Base-by-base conservation (phyloP, 2,113 vertebrate species). In the Uropsilus gracilis region DNA sequence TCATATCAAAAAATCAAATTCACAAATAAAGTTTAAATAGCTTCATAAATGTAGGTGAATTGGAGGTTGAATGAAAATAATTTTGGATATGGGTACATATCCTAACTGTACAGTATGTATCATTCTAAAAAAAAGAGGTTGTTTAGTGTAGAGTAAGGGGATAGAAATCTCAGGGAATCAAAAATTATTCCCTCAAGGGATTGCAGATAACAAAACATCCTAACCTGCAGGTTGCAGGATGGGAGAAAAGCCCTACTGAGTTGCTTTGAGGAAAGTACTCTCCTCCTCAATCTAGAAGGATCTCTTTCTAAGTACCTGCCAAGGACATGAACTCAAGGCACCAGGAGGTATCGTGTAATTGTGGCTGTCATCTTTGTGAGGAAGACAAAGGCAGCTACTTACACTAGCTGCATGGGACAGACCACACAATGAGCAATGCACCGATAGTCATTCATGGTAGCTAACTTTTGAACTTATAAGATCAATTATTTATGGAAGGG, bases 21-120 rank as follows among this genome's bases (percentile, higher is more conserved):
- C n/a, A n/a, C n/a, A n/a, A n/a, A n/a, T n/a, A n/a, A n/a, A n/a
- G n/a, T n/a, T n/a, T n/a, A n/a, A n/a, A n/a, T n/a, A n/a, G n/a
- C n/a, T n/a, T n/a, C 50, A 53, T 53, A 53, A 53, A 53, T 61
- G 48, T 5, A 75, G n/a, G 55, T 46, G 82, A 76, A 69, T 12
- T 95, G 57, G n/a, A 83, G 44, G 11, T 8, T 66, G 18, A 85
- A 87, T 81, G 78, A 81, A 96, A 94, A 57, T 81, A 95, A 61
- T 78, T 82, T 93, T 77, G 73, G 34, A 61, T 78, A 69, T 81
- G 48, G n/a, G 20, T 42, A 7, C 20, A 3, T 39, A 73, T 73
- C 46, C n/a, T n/a, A 73, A 5, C 46, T 85, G 8, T 48, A 77
- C 8, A 86, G 66, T 92, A 57, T 22, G 20, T 22, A 53, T 18